Evolutionary conservation across 2,888 invertebrate species (phyloP), one percentile per base, ranked within the genome.

Genomic region (Siphlonurus alternatus): DNA sequence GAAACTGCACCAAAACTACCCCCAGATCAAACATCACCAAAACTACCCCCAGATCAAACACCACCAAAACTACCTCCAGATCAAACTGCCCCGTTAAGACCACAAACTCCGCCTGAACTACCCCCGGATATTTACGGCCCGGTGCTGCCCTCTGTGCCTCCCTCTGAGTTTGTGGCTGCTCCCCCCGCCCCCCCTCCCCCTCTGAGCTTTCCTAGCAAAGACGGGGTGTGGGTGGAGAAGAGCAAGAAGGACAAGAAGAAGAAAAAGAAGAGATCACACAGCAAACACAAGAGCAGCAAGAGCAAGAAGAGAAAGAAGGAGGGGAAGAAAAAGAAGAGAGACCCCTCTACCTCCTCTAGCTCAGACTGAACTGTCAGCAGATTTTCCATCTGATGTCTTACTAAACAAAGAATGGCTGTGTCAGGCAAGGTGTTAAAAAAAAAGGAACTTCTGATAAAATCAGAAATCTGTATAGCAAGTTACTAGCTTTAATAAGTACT

Each of bases 181-280:
- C 38, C 38, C 15, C 5, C 5, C 5, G 38, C 15, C 7, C 5
- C 38, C 38, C 38, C 38, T 38, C 38, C 15, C 5, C 38, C 38
- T 15, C 64, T 61, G 18, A 59, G 53, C 22, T 63, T 23, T 22
- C 62, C 10, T 23, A 76, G 76, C 0, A 76, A 77, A 0, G 77
- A 77, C 2, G 79, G 79, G 60, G 78, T 79, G 1, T 81, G 81
- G 81, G 77, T 81, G 1, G 81, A 81, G 65, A 76, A 73, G 0
- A 77, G 74, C 67, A 75, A 77, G 65, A 69, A 74, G 18, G 63
- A 60, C 23, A 60, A 64, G 24, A 67, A 67, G 60, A 63, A 64
- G 61, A 66, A 65, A 59, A 62, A 65, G 54, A 53, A 23, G 25
- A 53, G 66, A 1, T 76, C 73, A 65, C 77, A 77, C 69, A 75